These are phyloP conservation scores for Aricia artaxerxes DNA, from an alignment of 2,888 invertebrate species.

Conservation along the genomic window DNA sequence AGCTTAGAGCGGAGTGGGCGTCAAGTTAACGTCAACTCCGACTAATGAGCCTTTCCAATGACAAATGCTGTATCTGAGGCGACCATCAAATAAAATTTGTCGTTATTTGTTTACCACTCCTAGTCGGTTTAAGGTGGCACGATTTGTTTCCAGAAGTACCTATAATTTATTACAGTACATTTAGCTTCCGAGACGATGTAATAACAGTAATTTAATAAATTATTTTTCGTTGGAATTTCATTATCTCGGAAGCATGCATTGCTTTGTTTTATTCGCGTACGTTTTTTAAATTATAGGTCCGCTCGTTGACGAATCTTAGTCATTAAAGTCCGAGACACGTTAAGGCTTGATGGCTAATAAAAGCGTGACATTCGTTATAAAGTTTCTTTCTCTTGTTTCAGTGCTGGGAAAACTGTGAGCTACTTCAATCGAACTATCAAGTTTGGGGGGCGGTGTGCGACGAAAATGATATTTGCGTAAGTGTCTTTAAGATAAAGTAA, in stretches of 20 bases:
- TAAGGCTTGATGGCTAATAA: not conserved
- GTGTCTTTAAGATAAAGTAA: conserved; percentile 53
- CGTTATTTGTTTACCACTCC: conserved; percentile 48
- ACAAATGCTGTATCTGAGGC: conserved; percentile 70
- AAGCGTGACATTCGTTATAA: not conserved
- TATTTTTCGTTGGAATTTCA: conserved; percentile 13
- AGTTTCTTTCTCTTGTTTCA: conserved; percentile 74
- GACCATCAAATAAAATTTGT: conserved; percentile 53
- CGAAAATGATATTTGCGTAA: conserved; percentile 86
- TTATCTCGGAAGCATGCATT: not conserved
- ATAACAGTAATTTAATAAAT: conserved; percentile 24
- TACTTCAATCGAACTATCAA: conserved; percentile 86
- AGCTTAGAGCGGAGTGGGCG: conserved; percentile 66
- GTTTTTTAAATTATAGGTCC: conserved; percentile 1
- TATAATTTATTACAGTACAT: conserved; percentile 32
- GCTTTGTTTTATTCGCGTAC: conserved; percentile 13
- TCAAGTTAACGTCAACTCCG: conserved; percentile 75
- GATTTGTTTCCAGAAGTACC: conserved; percentile 23
- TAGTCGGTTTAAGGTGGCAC: conserved; percentile 29
- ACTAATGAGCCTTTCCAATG: conserved; percentile 74
- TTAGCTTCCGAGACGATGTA: conserved; percentile 17
- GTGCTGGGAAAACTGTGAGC: conserved; percentile 89
- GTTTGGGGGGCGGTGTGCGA: conserved; percentile 87
- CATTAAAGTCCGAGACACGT: not conserved
- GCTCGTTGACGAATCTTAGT: conserved; percentile 9